Evolutionary conservation across 1,140 invertebrate species (phyloP), one percentile per base, ranked within the genome.

Genomic region (Drosophila varians): DNA sequence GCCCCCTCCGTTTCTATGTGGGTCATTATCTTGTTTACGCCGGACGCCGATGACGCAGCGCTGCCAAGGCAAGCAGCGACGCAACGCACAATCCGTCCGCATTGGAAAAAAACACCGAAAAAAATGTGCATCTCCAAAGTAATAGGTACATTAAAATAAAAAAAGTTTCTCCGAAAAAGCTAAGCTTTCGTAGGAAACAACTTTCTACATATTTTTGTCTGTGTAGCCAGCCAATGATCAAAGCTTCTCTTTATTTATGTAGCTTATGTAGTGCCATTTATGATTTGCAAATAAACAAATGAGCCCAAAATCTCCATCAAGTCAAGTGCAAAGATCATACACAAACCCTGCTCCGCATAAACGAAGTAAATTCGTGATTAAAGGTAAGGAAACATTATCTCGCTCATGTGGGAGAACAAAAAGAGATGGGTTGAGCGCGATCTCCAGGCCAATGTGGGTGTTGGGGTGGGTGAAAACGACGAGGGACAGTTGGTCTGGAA

Each of bases 21-120:
- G 77, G 77, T 80, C 78, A 83, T 80, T 80, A 80, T 80, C 77
- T 80, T 80, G 77, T 80, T 80, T 80, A 80, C 77, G 77, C 56
- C 73, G 79, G 53, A 58, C 56, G 48, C 57, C 55, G 71, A 54
- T 71, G 57, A 54, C 57, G 74, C 73, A 64, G 65, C 65, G 51
- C 31, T 23, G 48, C 42, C 48, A 55, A 36, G 18, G 55, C 48
- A 12, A 76, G 40, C 74, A 47, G 42, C 34, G 18, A 12, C 51
- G 23, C 12, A 26, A 60, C 28, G 40, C 60, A 64, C 60, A 7
- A 62, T 46, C 16, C 7, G 4, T 34, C 16, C 7, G 4, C 28
- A 56, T 23, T 9, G 8, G n/a, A n/a, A 45, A 55, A 54, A n/a
- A 14, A n/a, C 25, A 19, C 11, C 23, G 36, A 11, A n/a, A 14